Evolutionary conservation across 2,888 invertebrate species (phyloP), one percentile per base, ranked within the genome.

Genomic region (Brachycybe producta): DNA sequence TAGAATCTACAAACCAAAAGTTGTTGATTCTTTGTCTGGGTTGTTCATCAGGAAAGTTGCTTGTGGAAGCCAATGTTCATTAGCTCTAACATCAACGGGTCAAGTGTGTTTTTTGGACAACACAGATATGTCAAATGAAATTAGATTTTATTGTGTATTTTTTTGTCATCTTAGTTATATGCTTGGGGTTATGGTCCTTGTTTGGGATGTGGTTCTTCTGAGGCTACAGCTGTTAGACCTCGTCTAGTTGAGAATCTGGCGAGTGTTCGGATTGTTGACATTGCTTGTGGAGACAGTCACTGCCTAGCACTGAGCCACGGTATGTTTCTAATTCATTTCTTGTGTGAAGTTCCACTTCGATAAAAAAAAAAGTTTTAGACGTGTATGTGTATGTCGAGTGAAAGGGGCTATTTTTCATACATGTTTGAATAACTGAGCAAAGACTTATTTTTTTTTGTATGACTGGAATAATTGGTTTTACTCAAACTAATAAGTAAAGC

Each of bases 111-210:
- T 41, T 57, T 48, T 30, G 8, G 8, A 13, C 8, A 42, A 42
- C 24, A 24, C 8, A 15, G 8, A 11, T 15, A 11, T 26, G 27
- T 15, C 13, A 26, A 11, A 8, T 26, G 8, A 8, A 7, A 11
- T 42, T 42, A 27, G 24, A 7, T 17, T 42, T 42, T 23, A 23
- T 8, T 11, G 13, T 23, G 7, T 7, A 7, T 15, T 8, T 8
- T 26, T 7, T 8, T 19, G 24, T 8, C 23, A 35, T 35, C 5
- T 17, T 65, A 72, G 68, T 70, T 77, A n/a, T 75, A 74, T 60
- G 72, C 73, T 0, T 78, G 78, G 77, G 78, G 78, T 13, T 72
- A 71, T 58, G 77, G 77, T 1, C 70, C 75, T 0, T 73, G 75
- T 57, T 62, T 77, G n/a, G 77, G 77, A 7, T 66, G 73, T 58